Conservation (phyloP, 2,888 invertebrate genomes). For the Drosophila pseudotakahashii region DNA sequence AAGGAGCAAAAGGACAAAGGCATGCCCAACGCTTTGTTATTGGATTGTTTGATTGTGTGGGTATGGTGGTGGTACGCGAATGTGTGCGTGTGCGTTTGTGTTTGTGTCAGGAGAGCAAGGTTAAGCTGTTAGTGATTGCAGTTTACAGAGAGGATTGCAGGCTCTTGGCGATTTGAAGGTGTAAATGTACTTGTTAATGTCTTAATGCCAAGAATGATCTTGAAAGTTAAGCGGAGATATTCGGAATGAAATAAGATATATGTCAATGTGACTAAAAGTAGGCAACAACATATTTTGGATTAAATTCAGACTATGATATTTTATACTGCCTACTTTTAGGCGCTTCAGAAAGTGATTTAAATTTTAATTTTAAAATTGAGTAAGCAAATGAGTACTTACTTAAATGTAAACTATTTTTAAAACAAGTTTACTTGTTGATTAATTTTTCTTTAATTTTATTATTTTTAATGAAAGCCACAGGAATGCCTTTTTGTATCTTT, state of each 20-base stretch:
- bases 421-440: no score
- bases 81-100: slow-evolving; percentile 5
- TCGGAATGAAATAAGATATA: background rate
- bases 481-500: no score
- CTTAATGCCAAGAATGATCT: slow-evolving; percentile 8
- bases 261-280: background rate
- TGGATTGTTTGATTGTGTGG: slow-evolving; percentile 34
- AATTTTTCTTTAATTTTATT: no score
- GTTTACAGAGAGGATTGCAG: slow-evolving; percentile 44
- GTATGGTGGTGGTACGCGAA: background rate
- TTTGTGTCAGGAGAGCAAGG: slow-evolving; percentile 56
- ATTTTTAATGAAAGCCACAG: no score
- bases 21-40: slow-evolving; percentile 51
- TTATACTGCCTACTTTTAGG: no score
- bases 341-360: no score
- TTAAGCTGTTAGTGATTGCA: slow-evolving; percentile 60
- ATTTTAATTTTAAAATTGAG: no score
- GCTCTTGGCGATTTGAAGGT: slow-evolving; percentile 25
- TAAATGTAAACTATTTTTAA: no score
- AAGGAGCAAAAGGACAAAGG: slow-evolving; percentile 47
- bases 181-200: background rate
- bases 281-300: no score
- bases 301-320: no score
- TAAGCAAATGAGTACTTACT: no score
- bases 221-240: background rate